Conservation (phyloP, 2,113 vertebrate species). For the Macroglossus sobrinus region DNA sequence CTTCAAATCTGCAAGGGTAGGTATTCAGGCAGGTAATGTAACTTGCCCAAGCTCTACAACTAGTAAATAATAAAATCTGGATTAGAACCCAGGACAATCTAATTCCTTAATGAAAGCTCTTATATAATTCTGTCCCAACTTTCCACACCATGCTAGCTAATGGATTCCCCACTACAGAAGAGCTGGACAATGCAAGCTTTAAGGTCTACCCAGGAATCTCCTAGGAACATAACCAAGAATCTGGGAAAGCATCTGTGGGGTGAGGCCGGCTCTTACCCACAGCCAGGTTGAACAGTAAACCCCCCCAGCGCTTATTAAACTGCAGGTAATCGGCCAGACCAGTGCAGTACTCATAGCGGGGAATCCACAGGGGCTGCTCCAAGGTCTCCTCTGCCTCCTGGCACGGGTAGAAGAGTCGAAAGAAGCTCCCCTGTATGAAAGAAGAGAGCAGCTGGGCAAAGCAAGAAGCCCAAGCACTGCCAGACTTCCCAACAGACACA, state of each 20-base stretch:
- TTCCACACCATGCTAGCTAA: not conserved
- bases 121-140: not conserved
- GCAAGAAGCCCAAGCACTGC: not conserved
- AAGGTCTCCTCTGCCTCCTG: not conserved
- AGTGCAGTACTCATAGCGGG: conserved; percentile 75
- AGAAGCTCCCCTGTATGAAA: conserved; percentile 81
- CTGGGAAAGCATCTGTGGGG: not conserved
- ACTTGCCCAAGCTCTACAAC: not conserved
- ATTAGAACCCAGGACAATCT: not conserved
- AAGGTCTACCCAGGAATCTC: not conserved
- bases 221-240: not conserved
- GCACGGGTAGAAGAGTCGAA: conserved; percentile 86
- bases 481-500: not conserved
- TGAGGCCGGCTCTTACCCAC: conserved; percentile 74
- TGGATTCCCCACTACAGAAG: not conserved
- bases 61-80: not conserved
- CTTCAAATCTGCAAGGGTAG: not conserved
- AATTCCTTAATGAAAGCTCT: not conserved
- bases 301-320: conserved; percentile 72
- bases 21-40: not conserved
- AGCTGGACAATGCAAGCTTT: not conserved
- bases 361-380: conserved; percentile 79
- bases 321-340: conserved; percentile 66
- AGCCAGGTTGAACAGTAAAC: conserved; percentile 65
- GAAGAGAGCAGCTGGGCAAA: conserved; percentile 10